These are phyloP conservation scores for Dermatemys mawii DNA, from an alignment of 2,113 vertebrate species.

Conservation along the genomic window DNA sequence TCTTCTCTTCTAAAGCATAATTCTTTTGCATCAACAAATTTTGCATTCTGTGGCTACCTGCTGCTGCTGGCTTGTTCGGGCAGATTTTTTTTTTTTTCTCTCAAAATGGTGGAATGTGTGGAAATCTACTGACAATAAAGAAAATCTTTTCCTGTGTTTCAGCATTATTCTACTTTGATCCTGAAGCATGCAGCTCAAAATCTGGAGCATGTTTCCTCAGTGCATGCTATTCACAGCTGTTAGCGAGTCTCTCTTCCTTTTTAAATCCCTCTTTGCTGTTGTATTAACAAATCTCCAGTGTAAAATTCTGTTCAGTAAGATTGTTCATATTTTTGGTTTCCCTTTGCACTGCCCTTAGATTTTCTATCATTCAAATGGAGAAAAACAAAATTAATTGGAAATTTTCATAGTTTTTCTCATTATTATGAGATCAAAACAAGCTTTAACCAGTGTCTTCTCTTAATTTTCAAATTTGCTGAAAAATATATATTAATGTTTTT, in stretches of 20 bases:
- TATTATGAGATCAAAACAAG: background rate
- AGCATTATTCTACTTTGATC: conserved; percentile 49
- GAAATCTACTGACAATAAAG: conserved; percentile 28
- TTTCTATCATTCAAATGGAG: conserved; percentile 14
- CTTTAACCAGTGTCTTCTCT: background rate
- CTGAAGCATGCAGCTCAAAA: conserved; percentile 72
- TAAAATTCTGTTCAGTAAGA: conserved; percentile 25
- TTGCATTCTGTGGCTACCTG: conserved; percentile 68
- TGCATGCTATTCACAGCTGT: conserved; percentile 66
- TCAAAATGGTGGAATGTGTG: background rate
- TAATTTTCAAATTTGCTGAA: conserved; percentile 7
- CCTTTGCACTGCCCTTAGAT: background rate
- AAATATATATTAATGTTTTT: background rate
- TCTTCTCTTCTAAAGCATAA: conserved; percentile 38
- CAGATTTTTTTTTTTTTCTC: too few species aligned
- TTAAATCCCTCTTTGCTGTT: conserved; percentile 27
- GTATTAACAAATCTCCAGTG: conserved; percentile 18
- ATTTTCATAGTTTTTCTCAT: background rate
- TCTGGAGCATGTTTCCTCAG: conserved; percentile 61
- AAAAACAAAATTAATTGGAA: background rate
- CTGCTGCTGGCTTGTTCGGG: conserved; percentile 71
- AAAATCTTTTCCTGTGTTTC: conserved; percentile 1
- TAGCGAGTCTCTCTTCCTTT: background rate
- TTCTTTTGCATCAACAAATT: conserved; percentile 50
- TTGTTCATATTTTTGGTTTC: background rate